These are phyloP conservation scores for Cyclophora punctaria DNA, from an alignment of 2,888 invertebrate genomes.

Conservation along the genomic window DNA sequence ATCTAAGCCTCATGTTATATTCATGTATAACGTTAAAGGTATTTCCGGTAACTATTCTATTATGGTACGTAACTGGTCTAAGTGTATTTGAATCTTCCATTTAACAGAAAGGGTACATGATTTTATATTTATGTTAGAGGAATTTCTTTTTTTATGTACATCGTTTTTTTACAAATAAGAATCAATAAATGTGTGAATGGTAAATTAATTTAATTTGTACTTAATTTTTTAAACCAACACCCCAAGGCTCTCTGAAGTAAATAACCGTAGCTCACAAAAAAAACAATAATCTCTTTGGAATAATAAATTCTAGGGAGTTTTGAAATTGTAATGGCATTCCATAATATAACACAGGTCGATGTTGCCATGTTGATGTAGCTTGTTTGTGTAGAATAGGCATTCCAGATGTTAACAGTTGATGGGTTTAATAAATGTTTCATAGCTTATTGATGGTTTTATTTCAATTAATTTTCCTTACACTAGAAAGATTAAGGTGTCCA, in stretches of 20 bases:
- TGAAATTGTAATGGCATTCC: conserved; percentile 32
- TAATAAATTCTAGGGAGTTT: conserved; percentile 18
- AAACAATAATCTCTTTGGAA: conserved; percentile 9
- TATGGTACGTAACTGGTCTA: not conserved
- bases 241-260: conserved; percentile 20
- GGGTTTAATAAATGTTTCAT: conserved; percentile 30
- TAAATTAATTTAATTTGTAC: conserved; percentile 17
- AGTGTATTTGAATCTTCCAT: conserved; percentile 1
- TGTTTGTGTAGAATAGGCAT: conserved; percentile 10
- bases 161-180: conserved; percentile 16
- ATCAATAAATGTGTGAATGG: conserved; percentile 20
- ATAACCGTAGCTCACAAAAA: not conserved
- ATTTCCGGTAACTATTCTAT: too few relatives aligned
- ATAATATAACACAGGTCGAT: conserved; percentile 8
- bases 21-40: too few relatives aligned
- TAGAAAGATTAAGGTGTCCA: too few relatives aligned
- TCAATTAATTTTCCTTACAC: not conserved
- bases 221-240: conserved; percentile 19
- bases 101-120: conserved; percentile 14
- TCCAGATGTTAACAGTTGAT: conserved; percentile 5
- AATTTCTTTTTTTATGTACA: conserved; percentile 22
- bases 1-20: too few relatives aligned
- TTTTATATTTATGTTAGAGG: conserved; percentile 24
- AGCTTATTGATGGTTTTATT: conserved; percentile 44
- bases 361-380: conserved; percentile 9